Evolutionary conservation across 2,797 vertebrate species (phyloP).

Genomic region (Streptopelia turtur): DNA sequence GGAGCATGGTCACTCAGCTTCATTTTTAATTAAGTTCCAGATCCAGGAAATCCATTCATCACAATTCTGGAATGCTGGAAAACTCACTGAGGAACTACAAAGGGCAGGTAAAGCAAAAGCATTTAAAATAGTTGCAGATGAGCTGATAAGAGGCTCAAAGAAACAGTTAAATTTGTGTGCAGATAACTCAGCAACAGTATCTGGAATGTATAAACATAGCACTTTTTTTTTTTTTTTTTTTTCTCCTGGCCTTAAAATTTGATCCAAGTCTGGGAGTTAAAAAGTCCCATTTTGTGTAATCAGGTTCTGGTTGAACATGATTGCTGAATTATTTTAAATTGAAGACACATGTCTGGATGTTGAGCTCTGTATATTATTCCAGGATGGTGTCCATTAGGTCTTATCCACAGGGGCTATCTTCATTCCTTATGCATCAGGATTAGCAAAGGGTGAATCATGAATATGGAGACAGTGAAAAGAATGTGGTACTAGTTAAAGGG

Average conservation of each 20-base stretch:
- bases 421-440: constrained; percentile 79
- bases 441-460: constrained; percentile 77
- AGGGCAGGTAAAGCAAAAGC: constrained; percentile 65
- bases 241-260: constrained; percentile 78
- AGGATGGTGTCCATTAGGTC: constrained; percentile 84
- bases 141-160: constrained; percentile 74
- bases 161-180: constrained; percentile 74
- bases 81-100: constrained; percentile 63
- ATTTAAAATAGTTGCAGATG: constrained; percentile 69
- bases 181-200: constrained; percentile 76
- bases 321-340: constrained; percentile 88
- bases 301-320: constrained; percentile 86
- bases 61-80: constrained; percentile 47
- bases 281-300: constrained; percentile 88
- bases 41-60: constrained; percentile 64
- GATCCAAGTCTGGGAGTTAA: constrained; percentile 84
- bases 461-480: constrained; percentile 76
- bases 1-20: neutral
- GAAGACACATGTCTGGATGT: constrained; percentile 84
- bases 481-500: constrained; percentile 80
- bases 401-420: constrained; percentile 84
- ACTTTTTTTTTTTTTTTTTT: constrained; percentile 35
- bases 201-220: constrained; percentile 81
- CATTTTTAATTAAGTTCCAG: constrained; percentile 60
- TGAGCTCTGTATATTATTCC: constrained; percentile 81